phyloP scores from a whole-genome alignment of 1,140 invertebrate genomes.

The Hydropsyche tenuis region DNA sequence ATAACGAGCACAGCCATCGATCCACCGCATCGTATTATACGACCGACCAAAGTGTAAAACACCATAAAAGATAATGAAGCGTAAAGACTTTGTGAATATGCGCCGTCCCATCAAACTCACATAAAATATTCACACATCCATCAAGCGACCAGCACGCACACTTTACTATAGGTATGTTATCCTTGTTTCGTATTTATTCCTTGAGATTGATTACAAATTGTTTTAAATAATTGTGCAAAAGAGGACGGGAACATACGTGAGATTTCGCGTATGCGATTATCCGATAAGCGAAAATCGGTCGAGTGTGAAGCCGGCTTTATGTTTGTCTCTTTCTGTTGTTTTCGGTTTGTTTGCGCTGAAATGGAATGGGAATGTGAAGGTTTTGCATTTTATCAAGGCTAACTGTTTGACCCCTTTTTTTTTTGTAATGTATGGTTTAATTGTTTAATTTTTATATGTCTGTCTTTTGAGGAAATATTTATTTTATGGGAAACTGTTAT shows the following conservation, averaged over 20 bases:
- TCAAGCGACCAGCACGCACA: neutral
- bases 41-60: no score
- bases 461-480: no score
- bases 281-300: neutral
- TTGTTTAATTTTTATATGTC: no score
- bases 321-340: neutral
- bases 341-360: neutral
- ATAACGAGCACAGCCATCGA: no score
- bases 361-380: neutral
- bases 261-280: conserved; percentile 7
- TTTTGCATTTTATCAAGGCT: neutral
- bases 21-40: no score
- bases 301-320: neutral
- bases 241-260: neutral
- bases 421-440: neutral
- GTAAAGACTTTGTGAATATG: conserved; percentile 24
- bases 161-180: no score
- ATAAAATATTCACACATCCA: conserved; percentile 23
- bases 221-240: neutral
- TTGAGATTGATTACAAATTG: neutral
- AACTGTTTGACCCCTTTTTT: neutral
- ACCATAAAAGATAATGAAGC: conserved; percentile 16
- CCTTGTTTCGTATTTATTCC: no score
- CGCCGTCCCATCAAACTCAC: neutral
- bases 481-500: no score